Conservation (phyloP, 2,113 vertebrate genomes). For the Nesoenas mayeri region DNA sequence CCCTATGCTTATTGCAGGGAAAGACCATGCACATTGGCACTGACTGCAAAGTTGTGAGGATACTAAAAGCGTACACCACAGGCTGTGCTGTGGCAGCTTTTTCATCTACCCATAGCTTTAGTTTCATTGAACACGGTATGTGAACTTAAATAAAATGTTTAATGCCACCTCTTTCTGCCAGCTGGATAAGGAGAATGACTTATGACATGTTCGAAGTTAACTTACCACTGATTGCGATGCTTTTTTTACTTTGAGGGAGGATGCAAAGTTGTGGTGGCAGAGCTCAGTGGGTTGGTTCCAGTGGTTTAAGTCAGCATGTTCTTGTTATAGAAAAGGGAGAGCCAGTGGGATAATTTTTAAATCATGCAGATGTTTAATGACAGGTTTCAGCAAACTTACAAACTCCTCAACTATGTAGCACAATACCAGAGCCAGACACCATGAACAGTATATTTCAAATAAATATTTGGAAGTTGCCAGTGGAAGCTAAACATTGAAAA, state of each 20-base stretch:
- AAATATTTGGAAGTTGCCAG: neutral
- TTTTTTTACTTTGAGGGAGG: neutral
- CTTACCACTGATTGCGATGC: neutral
- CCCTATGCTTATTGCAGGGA: rapidly evolving
- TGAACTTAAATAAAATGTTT: neutral
- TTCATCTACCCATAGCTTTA: neutral
- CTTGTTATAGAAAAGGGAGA: slow-evolving; percentile 47
- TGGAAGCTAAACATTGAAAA: slow-evolving; percentile 10
- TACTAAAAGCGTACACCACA: neutral
- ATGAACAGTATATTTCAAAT: neutral
- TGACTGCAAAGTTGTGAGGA: neutral
- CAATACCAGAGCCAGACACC: slow-evolving; percentile 13
- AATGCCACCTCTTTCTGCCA: neutral
- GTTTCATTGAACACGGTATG: neutral
- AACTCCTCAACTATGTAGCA: slow-evolving; percentile 10
- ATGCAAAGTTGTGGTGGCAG: neutral
- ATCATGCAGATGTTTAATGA: slow-evolving; percentile 68
- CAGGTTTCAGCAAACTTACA: slow-evolving; percentile 28
- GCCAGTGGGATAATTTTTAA: neutral
- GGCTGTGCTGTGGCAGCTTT: rapidly evolving
- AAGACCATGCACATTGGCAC: neutral
- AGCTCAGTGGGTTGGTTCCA: slow-evolving; percentile 15
- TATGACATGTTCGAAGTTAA: neutral
- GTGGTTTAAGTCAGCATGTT: slow-evolving; percentile 63
- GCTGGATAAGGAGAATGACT: neutral